Conservation (phyloP, 2,888 invertebrate genomes). For the Cheilosia variabilis region DNA sequence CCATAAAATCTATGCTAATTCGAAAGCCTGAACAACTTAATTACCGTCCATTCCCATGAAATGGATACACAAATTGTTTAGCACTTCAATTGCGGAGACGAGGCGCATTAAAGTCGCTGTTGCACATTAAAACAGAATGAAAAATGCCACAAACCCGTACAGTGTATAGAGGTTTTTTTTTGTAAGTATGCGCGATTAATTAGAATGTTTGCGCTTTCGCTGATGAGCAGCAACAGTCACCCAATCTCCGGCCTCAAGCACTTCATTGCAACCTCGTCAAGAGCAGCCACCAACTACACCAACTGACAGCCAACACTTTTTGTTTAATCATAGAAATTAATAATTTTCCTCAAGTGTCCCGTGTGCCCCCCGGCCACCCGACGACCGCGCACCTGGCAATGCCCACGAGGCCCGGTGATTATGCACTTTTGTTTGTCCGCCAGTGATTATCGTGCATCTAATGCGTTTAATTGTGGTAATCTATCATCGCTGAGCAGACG, state of each 20-base stretch:
- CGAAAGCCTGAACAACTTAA: slow-evolving; percentile 46
- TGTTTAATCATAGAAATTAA: slow-evolving; percentile 70
- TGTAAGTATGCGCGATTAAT: slow-evolving; percentile 54
- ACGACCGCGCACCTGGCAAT: background rate
- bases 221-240: slow-evolving; percentile 29
- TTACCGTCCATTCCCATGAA: slow-evolving; percentile 64
- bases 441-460: slow-evolving; percentile 71
- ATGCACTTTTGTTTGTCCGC: slow-evolving; percentile 67
- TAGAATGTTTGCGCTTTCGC: slow-evolving; percentile 58
- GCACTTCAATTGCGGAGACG: slow-evolving; percentile 29
- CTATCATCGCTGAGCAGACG: slow-evolving; percentile 52
- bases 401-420: slow-evolving; percentile 56
- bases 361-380: background rate
- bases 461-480: slow-evolving; percentile 67
- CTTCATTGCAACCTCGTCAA: slow-evolving; percentile 39
- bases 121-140: slow-evolving; percentile 28
- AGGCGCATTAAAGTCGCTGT: slow-evolving; percentile 1
- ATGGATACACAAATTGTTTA: slow-evolving; percentile 69
- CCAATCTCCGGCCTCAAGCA: slow-evolving; percentile 20
- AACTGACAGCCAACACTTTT: slow-evolving; percentile 38
- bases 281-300: slow-evolving; percentile 5
- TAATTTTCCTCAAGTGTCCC: slow-evolving; percentile 40
- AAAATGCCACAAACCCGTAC: background rate
- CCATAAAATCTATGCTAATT: slow-evolving; percentile 63
- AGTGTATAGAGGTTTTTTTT: background rate